Evolutionary conservation across 2,888 invertebrate genomes (phyloP).

Genomic region (Eubasilissa splendida): DNA sequence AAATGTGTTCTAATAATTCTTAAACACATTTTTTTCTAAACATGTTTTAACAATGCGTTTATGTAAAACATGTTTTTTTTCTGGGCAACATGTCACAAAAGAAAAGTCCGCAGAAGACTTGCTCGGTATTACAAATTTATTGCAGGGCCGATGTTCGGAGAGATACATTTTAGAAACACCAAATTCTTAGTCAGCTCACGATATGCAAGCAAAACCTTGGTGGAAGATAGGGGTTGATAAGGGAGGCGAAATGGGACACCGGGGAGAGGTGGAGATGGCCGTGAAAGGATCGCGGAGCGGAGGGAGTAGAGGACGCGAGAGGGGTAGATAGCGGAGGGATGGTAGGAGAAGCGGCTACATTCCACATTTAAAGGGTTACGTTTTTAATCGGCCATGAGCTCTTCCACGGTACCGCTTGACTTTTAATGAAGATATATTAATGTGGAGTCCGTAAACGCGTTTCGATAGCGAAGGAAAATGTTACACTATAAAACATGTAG

Average conservation of each 20-base stretch:
- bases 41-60: too few relatives aligned
- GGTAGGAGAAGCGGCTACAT: slow-evolving; percentile 22
- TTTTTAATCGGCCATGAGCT: slow-evolving; percentile 28
- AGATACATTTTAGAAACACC: not conserved
- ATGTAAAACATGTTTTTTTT: too few relatives aligned
- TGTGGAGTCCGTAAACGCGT: not conserved
- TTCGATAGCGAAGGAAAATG: too few relatives aligned
- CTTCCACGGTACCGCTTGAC: not conserved
- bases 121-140: slow-evolving; percentile 9
- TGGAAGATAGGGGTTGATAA: slow-evolving; percentile 15
- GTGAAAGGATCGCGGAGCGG: slow-evolving; percentile 6
- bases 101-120: slow-evolving; percentile 6
- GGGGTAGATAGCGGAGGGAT: not conserved
- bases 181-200: slow-evolving; percentile 34
- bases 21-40: too few relatives aligned
- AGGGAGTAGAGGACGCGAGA: not conserved
- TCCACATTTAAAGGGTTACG: slow-evolving; percentile 39
- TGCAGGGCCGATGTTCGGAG: not conserved
- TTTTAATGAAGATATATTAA: slow-evolving; percentile 24
- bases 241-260: slow-evolving; percentile 24
- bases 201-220: slow-evolving; percentile 30
- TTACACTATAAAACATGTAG: too few relatives aligned
- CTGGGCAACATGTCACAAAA: not conserved
- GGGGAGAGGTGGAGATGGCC: slow-evolving; percentile 26
- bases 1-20: too few relatives aligned